Base-by-base conservation (phyloP, 2,113 vertebrate species). In the Sebastes fasciatus region DNA sequence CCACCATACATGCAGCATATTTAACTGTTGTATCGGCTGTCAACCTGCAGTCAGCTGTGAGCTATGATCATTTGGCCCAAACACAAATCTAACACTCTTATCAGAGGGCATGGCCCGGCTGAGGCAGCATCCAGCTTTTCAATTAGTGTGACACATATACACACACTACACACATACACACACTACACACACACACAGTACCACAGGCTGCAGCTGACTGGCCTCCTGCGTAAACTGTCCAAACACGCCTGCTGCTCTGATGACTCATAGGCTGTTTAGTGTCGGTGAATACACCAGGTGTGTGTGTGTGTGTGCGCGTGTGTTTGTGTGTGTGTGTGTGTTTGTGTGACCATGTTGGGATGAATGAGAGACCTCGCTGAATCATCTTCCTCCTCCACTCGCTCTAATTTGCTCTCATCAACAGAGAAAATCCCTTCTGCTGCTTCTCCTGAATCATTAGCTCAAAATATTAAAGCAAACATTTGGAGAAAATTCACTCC, bases 61-160 rank as follows among this genome's bases (percentile, higher is more conserved):
- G 70, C 42, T 42, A 10, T 43, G 76, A 51, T 61, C 4, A 81
- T 34, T 55, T 89, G 82, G 87, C 70, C 49, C 74, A 51, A 62
- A 66, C 66, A 43, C 79, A 82, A 65, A 87, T 60, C 9, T 68
- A 42, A 79, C 79, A 80, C 65, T 82, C 42, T 63, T 8, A 34
- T 80, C 62, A 58, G 66, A 83, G 77, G 75, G 54, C 26, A 16
- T 3, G 13, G 43, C 63, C 12, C 8, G 43, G 16, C 74, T 48
- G 72, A 85, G 77, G 65, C 86, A 65, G 81, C 84, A 66, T 80
- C 74, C 77, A 83, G 83, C 88, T 86, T 78, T 83, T 87, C 85
- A 85, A 77, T 87, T 80, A 86, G 73, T n/a, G 9, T 14, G 4
- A 54, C 69, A 21, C 64, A 16, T 75, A 45, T 64, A n/a, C 67